phyloP scores from a whole-genome alignment of 2,113 vertebrate species.

The Vulpes lagopus region DNA sequence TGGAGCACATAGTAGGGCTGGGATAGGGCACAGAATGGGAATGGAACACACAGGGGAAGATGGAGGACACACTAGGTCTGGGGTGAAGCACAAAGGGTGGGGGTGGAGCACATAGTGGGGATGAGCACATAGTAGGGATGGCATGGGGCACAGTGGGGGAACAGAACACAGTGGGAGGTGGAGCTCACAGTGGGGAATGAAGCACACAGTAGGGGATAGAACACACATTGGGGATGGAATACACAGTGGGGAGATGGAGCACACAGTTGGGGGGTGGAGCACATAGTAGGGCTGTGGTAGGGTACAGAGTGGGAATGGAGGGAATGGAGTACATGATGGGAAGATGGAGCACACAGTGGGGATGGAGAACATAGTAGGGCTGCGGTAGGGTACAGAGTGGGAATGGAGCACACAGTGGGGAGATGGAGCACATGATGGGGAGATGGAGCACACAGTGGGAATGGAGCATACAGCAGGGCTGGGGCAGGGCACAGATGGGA shows the following conservation, averaged over 20 bases:
- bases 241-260: background rate
- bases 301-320: background rate
- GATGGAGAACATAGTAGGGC: background rate
- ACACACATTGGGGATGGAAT: fast-evolving
- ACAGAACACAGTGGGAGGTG: no score
- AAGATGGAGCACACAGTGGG: background rate
- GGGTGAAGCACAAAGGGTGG: no score
- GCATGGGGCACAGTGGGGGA: no score
- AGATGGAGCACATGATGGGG: background rate
- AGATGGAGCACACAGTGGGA: background rate
- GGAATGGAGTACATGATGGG: background rate
- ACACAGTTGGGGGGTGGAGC: no score
- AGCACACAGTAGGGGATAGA: background rate
- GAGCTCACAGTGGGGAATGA: no score
- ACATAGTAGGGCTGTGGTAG: background rate
- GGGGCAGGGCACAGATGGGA: no score
- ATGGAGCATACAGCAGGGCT: no score
- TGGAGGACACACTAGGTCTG: no score
- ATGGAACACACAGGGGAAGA: background rate
- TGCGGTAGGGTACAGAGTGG: no score
- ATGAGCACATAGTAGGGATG: no score
- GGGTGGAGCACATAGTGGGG: background rate
- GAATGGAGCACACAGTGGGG: background rate
- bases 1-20: no score
- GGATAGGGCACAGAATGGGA: no score